These are phyloP conservation scores for Idaea straminata DNA, from an alignment of 2,888 invertebrate genomes.

Conservation along the genomic window DNA sequence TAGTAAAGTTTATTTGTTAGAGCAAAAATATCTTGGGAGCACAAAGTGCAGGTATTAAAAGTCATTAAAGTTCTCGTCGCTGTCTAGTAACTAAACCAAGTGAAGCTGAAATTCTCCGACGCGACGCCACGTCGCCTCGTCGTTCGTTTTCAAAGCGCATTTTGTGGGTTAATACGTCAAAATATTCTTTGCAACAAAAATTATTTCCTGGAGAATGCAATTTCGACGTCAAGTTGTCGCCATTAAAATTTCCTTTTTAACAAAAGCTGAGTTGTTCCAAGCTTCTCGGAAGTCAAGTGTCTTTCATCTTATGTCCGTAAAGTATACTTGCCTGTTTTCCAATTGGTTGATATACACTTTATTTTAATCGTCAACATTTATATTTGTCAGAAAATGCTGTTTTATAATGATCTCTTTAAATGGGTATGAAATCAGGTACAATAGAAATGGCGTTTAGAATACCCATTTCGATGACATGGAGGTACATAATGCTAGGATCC, in stretches of 20 bases:
- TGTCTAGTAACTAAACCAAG: neutral
- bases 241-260: neutral
- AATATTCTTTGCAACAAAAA: neutral
- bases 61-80: neutral
- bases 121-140: neutral
- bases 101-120: neutral
- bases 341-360: no score
- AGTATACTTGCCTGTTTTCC: neutral
- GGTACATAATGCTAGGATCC: no score
- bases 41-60: neutral
- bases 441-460: no score
- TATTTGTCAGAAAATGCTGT: no score
- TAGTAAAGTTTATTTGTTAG: neutral
- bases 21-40: neutral
- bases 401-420: no score
- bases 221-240: neutral
- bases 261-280: neutral
- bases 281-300: neutral
- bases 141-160: neutral
- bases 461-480: no score
- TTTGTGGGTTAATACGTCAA: constrained; percentile 1
- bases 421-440: no score
- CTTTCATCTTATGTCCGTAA: neutral
- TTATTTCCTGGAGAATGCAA: neutral
- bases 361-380: no score